These are phyloP conservation scores for Myxocyprinus asiaticus DNA, from an alignment of 2,113 vertebrate genomes.

Conservation along the genomic window DNA sequence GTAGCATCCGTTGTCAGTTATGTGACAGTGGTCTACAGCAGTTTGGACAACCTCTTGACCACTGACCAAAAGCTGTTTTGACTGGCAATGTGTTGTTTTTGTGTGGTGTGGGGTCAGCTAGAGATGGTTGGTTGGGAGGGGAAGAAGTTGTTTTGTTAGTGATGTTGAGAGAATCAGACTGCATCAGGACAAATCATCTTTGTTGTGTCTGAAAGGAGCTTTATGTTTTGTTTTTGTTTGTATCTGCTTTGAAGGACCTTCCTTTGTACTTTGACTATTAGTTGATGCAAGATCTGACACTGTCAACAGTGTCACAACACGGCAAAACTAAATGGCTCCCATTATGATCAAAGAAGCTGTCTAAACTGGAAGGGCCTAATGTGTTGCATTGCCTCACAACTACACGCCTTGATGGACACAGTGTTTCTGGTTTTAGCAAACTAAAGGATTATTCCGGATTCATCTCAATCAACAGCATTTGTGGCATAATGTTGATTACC, in stretches of 20 bases:
- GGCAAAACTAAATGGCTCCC: too few species aligned
- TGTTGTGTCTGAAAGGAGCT: neutral
- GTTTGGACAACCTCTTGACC: neutral
- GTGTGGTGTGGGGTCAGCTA: neutral
- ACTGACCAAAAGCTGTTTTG: neutral
- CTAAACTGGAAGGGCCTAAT: too few species aligned
- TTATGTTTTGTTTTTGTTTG: neutral
- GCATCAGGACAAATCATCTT: constrained; percentile 1
- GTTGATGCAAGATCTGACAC: neutral
- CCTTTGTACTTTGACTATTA: neutral
- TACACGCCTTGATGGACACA: too few species aligned
- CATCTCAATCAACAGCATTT: too few species aligned
- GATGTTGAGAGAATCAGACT: neutral
- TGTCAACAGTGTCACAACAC: too few species aligned
- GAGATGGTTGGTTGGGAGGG: neutral
- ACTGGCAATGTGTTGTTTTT: neutral
- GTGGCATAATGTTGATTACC: too few species aligned
- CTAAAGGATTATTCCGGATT: too few species aligned
- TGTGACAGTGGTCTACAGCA: neutral
- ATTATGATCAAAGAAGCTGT: too few species aligned
- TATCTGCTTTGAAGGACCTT: neutral
- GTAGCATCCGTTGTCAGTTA: too few species aligned
- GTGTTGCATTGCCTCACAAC: too few species aligned
- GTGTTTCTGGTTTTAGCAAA: too few species aligned
- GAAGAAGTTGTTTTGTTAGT: neutral